These are phyloP conservation scores for Pedetes capensis DNA, from an alignment of 2,113 vertebrate species.

Conservation along the genomic window DNA sequence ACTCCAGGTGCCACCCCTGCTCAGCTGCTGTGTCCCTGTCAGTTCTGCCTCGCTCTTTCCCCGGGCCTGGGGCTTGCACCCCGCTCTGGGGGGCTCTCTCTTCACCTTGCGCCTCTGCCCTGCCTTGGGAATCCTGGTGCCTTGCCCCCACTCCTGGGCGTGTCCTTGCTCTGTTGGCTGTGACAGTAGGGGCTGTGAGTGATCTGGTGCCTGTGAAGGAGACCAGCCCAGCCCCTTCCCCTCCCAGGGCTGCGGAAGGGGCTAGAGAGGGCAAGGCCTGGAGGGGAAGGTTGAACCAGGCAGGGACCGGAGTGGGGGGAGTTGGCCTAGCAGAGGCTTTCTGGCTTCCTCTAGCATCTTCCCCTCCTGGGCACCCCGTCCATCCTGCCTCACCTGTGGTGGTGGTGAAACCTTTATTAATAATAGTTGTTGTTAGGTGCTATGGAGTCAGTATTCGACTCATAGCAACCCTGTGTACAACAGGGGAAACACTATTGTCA, in stretches of 20 bases:
- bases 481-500: too few relatives aligned
- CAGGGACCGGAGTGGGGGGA: neutral
- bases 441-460: too few relatives aligned
- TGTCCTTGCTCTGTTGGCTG: neutral
- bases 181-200: neutral
- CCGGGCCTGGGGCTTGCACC: accelerated
- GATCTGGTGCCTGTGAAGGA: neutral
- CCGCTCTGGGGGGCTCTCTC: neutral
- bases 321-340: accelerated
- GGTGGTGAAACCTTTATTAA: neutral
- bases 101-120: neutral
- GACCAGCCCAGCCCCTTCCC: neutral
- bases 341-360: accelerated
- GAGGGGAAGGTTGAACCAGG: neutral
- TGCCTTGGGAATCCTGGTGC: neutral
- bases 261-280: neutral
- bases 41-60: too few relatives aligned
- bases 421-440: neutral
- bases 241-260: neutral
- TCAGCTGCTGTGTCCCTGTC: neutral
- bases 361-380: neutral
- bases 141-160: neutral
- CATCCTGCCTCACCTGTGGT: neutral
- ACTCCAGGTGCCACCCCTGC: accelerated
- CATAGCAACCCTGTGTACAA: too few relatives aligned